Conservation (phyloP, 2,113 vertebrate species). For the Uria lomvia region DNA sequence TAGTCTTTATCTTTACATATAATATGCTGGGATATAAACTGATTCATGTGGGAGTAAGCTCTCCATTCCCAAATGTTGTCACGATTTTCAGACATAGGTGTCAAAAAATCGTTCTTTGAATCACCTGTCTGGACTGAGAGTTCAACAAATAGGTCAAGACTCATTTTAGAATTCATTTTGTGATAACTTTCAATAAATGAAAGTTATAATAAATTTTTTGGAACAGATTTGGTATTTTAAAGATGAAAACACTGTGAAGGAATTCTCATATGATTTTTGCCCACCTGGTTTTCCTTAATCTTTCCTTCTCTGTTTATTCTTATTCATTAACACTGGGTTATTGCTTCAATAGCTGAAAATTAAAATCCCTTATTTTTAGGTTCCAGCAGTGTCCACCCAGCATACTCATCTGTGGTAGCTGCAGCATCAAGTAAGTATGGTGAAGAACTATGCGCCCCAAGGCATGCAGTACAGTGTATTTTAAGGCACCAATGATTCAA, state of each 20-base stretch:
- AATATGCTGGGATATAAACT: background rate
- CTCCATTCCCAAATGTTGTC: background rate
- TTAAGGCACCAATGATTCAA: background rate
- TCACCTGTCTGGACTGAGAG: background rate
- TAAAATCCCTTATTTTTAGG: slow-evolving; percentile 61
- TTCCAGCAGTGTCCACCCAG: slow-evolving; percentile 79
- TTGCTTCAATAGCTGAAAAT: background rate
- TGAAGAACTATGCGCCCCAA: background rate
- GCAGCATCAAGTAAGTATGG: slow-evolving; percentile 84
- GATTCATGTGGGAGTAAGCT: background rate
- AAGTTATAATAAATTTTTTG: background rate
- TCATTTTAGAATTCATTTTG: background rate
- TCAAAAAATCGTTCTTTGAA: background rate
- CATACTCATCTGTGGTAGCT: slow-evolving; percentile 78
- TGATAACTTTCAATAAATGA: background rate
- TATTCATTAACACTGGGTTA: background rate
- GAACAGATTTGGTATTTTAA: background rate
- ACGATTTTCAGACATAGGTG: background rate
- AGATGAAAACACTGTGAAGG: background rate
- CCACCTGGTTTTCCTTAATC: background rate
- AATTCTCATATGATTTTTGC: background rate
- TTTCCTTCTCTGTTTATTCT: background rate
- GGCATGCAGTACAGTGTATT: background rate
- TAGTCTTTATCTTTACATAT: background rate
- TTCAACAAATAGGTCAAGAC: background rate